Percentiles rank a stretch among this genome's conserved stretches.
phyloP scores from a whole-genome alignment of 1,140 invertebrate species.

The Pygmarrhopalites habei region DNA sequence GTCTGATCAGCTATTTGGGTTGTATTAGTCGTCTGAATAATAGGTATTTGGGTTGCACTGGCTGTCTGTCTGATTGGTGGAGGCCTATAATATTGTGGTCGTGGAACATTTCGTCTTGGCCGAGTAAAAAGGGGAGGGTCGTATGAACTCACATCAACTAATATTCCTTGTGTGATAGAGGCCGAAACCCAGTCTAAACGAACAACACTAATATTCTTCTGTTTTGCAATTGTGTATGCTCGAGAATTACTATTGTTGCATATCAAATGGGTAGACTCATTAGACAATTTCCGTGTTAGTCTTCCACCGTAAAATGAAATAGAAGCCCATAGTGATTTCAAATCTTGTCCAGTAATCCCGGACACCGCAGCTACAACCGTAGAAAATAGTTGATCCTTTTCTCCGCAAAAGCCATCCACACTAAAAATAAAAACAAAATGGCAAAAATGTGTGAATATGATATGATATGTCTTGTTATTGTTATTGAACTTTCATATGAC shows the following conservation, averaged over 20 bases:
- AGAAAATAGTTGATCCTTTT: slow-evolving; percentile 26
- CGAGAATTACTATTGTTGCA: slow-evolving; percentile 12
- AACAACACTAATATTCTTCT: slow-evolving; percentile 24
- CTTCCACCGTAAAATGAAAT: slow-evolving; percentile 31
- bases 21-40: too few species aligned
- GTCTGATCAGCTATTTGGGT: background rate
- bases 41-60: background rate
- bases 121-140: slow-evolving; percentile 13
- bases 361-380: slow-evolving; percentile 2
- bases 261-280: slow-evolving; percentile 28
- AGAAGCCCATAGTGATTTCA: slow-evolving; percentile 23
- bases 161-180: slow-evolving; percentile 19
- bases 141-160: slow-evolving; percentile 21
- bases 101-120: background rate
- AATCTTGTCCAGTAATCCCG: slow-evolving; percentile 28
- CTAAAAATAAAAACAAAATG: slow-evolving; percentile 17
- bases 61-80: background rate
- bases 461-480: background rate
- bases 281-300: slow-evolving; percentile 14
- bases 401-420: slow-evolving; percentile 25
- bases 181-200: slow-evolving; percentile 30
- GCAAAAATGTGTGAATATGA: background rate
- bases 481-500: background rate
- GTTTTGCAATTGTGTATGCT: slow-evolving; percentile 18
- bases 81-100: background rate